A percentile compares a stretch with the other conserved stretches of the same genome.
These are phyloP conservation scores for Hafferia zeledoni DNA, from an alignment of 2,797 vertebrate species.

Conservation along the genomic window DNA sequence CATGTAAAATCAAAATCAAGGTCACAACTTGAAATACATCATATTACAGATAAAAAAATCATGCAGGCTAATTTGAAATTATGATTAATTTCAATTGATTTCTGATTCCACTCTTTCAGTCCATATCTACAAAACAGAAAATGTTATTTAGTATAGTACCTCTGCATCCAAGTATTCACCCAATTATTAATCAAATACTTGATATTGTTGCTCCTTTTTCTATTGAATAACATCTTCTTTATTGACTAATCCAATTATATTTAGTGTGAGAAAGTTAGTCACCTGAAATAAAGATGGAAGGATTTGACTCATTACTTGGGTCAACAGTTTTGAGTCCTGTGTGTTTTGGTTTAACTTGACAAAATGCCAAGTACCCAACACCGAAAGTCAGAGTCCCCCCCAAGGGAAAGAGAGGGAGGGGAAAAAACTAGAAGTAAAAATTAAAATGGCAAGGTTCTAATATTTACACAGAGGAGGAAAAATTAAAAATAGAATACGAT, in stretches of 20 bases:
- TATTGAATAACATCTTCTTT: neutral
- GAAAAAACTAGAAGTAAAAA: no score
- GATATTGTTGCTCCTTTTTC: neutral
- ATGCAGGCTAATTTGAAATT: neutral
- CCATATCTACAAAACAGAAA: neutral
- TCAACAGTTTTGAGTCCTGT: neutral
- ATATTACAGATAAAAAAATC: neutral
- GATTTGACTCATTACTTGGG: neutral
- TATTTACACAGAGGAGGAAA: no score
- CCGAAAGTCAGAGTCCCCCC: no score
- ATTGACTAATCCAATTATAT: neutral
- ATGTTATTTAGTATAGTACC: neutral
- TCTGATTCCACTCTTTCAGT: neutral
- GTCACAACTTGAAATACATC: neutral
- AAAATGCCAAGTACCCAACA: no score
- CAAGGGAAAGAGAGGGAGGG: no score
- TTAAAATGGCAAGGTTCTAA: no score
- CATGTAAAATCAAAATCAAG: constrained; percentile 36
- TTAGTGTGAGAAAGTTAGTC: neutral
- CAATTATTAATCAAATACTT: neutral
- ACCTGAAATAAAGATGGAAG: neutral
- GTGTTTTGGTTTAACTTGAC: no score
- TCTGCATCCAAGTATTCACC: neutral
- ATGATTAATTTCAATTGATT: neutral
- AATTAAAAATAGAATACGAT: no score